These are phyloP conservation scores for Sander lucioperca DNA, from an alignment of 2,113 vertebrate genomes.

Conservation along the genomic window DNA sequence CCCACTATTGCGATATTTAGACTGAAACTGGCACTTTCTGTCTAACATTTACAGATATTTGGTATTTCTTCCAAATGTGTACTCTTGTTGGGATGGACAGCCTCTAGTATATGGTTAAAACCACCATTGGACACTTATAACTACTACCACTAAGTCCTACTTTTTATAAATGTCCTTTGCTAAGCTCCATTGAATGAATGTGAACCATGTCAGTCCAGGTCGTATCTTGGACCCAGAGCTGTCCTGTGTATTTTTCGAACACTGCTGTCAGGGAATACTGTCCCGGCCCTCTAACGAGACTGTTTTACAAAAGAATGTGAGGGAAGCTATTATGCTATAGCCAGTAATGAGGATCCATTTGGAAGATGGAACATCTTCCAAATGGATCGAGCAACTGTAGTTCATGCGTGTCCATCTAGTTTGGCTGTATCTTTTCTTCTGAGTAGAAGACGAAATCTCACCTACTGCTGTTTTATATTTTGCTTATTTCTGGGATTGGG, in stretches of 20 bases:
- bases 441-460: not conserved
- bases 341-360: too few relatives aligned
- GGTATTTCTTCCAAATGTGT: not conserved
- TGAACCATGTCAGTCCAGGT: not conserved
- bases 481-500: not conserved
- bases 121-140: not conserved
- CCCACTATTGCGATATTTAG: not conserved
- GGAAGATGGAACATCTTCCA: conserved; percentile 40
- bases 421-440: not conserved
- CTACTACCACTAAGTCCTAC: not conserved
- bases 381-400: conserved; percentile 34
- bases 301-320: conserved; percentile 61
- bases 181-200: not conserved
- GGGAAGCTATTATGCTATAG: conserved; percentile 59
- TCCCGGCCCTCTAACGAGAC: conserved; percentile 36
- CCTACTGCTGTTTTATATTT: conserved; percentile 10
- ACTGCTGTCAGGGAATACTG: conserved; percentile 51
- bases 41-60: not conserved
- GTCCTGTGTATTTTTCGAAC: conserved; percentile 50
- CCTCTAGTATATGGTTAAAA: not conserved
- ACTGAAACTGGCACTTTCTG: not conserved
- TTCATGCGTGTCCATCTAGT: conserved; percentile 18
- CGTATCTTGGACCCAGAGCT: conserved; percentile 10
- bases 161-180: not conserved
- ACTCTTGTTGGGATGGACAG: not conserved